These are phyloP conservation scores for Agrenia bidenticulata DNA, from an alignment of 2,888 invertebrate species.

Conservation along the genomic window DNA sequence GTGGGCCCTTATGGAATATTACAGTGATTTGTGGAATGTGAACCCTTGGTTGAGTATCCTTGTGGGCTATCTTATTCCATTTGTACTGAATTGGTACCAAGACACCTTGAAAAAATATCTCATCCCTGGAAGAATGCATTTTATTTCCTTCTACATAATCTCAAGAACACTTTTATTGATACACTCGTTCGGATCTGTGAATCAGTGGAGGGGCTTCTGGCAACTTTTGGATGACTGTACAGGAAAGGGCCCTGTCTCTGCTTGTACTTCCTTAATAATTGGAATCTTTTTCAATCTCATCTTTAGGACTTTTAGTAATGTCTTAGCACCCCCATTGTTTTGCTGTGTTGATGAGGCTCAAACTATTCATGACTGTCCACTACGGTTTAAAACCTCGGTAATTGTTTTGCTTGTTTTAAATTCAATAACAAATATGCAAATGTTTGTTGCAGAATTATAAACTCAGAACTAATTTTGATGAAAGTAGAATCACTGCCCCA, in stretches of 20 bases:
- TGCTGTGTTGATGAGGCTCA: slow-evolving; percentile 67
- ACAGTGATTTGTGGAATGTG: slow-evolving; percentile 30
- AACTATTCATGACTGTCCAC: slow-evolving; percentile 80
- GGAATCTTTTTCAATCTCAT: slow-evolving; percentile 64
- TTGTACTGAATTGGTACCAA: slow-evolving; percentile 70
- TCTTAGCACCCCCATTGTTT: slow-evolving; percentile 78
- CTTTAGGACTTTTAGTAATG: slow-evolving; percentile 72
- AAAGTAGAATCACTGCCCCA: too few species aligned
- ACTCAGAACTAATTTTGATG: too few species aligned
- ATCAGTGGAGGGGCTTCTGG: slow-evolving; percentile 87
- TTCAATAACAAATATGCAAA: not conserved
- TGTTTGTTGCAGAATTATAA: too few species aligned
- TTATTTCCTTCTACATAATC: slow-evolving; percentile 40
- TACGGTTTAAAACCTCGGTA: slow-evolving; percentile 74
- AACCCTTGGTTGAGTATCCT: slow-evolving; percentile 44
- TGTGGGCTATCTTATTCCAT: slow-evolving; percentile 67
- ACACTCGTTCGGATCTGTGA: slow-evolving; percentile 70
- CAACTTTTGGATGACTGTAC: slow-evolving; percentile 71
- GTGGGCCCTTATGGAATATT: slow-evolving; percentile 42
- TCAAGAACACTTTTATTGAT: slow-evolving; percentile 39
- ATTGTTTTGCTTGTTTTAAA: slow-evolving; percentile 7
- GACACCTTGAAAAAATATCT: slow-evolving; percentile 58
- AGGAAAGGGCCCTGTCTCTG: slow-evolving; percentile 59
- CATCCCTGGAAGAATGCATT: slow-evolving; percentile 40
- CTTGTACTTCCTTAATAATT: slow-evolving; percentile 68